Conservation (phyloP, 2,797 vertebrate species). For the Mastacembelus armatus region DNA sequence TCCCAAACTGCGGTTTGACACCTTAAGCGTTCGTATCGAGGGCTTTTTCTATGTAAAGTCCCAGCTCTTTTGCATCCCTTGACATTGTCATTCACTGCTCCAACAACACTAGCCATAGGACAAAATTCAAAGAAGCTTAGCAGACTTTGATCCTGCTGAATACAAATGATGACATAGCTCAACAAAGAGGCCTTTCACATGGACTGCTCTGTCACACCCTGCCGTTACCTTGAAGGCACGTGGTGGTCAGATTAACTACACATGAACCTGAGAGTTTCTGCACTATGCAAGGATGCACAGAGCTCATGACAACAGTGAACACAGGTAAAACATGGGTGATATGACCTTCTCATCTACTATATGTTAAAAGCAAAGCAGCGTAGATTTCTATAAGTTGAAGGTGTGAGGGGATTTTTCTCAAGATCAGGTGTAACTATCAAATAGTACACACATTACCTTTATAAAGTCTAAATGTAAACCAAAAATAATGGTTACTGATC, state of each 20-base stretch:
- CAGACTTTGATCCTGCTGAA: constrained; percentile 71
- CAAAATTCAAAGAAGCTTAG: constrained; percentile 55
- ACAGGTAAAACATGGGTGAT: no score
- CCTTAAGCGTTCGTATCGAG: constrained; percentile 47
- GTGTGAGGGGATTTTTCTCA: no score
- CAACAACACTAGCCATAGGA: constrained; percentile 47
- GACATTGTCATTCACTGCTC: constrained; percentile 60
- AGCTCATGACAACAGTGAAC: no score
- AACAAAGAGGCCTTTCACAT: constrained; percentile 62
- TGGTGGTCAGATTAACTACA: constrained; percentile 53
- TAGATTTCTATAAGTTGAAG: no score
- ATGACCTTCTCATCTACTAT: no score
- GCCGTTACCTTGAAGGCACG: constrained; percentile 39
- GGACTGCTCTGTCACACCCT: constrained; percentile 28
- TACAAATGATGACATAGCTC: constrained; percentile 67
- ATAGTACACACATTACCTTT: no score
- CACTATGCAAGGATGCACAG: constrained; percentile 10
- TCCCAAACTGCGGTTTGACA: constrained; percentile 45
- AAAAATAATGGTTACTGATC: no score
- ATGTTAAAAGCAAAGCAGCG: no score
- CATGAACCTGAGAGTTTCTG: constrained; percentile 31
- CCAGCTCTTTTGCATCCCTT: constrained; percentile 51
- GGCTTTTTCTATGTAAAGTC: constrained; percentile 72
- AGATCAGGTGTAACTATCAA: no score
- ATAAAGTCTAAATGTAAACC: no score